These are phyloP conservation scores for Hypotaenidia philippensis DNA, from an alignment of 2,797 vertebrate genomes.

Conservation along the genomic window DNA sequence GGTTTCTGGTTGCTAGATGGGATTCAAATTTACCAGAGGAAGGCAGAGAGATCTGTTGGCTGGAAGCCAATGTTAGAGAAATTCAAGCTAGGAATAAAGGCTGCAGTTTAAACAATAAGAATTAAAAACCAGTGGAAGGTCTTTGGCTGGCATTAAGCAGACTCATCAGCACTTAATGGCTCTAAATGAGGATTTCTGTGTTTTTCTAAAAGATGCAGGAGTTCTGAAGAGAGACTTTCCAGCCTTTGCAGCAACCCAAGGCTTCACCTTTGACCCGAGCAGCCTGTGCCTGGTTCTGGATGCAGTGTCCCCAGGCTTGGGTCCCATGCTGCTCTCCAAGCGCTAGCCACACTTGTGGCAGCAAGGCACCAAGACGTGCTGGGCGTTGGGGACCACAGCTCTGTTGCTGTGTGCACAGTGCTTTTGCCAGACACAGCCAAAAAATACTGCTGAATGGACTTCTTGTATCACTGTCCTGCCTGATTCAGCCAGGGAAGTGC, in stretches of 20 bases:
- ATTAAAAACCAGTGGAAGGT: background rate
- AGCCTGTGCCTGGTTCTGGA: background rate
- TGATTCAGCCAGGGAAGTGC: background rate
- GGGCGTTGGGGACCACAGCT: background rate
- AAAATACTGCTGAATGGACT: background rate
- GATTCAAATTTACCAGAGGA: constrained; percentile 31
- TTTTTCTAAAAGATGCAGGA: constrained; percentile 1
- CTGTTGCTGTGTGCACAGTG: background rate
- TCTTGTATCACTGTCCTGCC: background rate
- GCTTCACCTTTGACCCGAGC: background rate
- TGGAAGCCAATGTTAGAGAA: constrained; percentile 17
- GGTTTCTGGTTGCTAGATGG: constrained; percentile 39
- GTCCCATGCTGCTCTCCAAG: background rate
- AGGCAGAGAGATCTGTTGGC: constrained; percentile 25
- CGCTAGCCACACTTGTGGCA: background rate
- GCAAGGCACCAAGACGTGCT: background rate
- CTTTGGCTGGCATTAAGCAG: constrained; percentile 10
- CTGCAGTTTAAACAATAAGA: background rate
- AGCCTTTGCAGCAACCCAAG: background rate
- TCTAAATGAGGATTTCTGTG: constrained; percentile 13
- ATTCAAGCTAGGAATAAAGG: background rate
- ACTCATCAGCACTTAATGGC: background rate
- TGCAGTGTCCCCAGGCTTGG: background rate
- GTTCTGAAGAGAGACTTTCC: background rate
- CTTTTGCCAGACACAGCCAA: background rate